phyloP scores from a whole-genome alignment of 2,113 vertebrate genomes.

The Eurystomus gularis region DNA sequence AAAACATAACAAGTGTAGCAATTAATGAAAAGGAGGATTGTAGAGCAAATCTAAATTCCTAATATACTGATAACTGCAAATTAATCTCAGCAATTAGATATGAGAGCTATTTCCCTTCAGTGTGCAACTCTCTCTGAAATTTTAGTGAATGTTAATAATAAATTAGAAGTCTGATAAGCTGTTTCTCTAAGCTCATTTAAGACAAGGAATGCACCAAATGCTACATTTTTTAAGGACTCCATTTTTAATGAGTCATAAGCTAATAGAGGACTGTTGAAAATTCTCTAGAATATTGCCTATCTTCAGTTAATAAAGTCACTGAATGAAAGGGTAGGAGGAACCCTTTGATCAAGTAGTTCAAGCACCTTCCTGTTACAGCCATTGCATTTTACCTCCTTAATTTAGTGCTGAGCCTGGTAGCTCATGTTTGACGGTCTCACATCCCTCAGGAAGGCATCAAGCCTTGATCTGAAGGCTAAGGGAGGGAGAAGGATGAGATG shows the following conservation, averaged over 20 bases:
- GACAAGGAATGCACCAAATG: neutral
- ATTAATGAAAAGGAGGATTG: neutral
- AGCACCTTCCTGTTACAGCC: neutral
- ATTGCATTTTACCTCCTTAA: neutral
- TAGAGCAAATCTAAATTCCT: neutral
- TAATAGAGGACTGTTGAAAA: neutral
- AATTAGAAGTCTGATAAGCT: neutral
- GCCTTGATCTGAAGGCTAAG: neutral
- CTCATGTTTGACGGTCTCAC: neutral
- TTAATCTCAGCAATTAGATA: slow-evolving; percentile 2
- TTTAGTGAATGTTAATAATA: neutral
- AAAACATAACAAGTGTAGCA: neutral
- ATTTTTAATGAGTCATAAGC: neutral
- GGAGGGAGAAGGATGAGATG: neutral
- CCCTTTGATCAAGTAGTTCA: neutral
- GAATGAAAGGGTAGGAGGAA: neutral
- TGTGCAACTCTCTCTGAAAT: neutral
- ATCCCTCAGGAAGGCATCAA: neutral
- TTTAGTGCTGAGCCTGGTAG: neutral
- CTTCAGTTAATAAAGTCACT: neutral
- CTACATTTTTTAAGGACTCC: neutral
- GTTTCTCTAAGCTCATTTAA: neutral
- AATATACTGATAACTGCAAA: neutral
- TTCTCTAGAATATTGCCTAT: neutral
- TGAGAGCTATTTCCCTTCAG: neutral